phyloP scores from a whole-genome alignment of 92 coral and sea anemone genomes.

The Pocillopora meandrina region DNA sequence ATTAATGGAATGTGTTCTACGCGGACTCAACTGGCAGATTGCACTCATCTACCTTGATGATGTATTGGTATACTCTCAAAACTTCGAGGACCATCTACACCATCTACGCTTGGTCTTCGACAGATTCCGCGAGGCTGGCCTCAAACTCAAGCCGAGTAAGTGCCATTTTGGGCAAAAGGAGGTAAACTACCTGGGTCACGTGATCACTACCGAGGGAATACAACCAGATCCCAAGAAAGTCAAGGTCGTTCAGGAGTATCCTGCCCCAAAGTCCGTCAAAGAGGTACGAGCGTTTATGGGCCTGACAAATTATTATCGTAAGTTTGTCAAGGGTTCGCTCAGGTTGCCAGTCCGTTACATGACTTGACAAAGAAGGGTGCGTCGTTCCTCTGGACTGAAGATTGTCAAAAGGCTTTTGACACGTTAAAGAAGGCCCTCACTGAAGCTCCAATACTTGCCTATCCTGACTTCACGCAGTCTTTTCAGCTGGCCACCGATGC shows the following conservation, averaged over 20 bases:
- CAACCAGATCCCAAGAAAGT: constrained; percentile 52
- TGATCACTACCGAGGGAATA: constrained; percentile 46
- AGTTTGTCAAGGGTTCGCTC: no score
- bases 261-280: no score
- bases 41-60: no score
- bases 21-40: no score
- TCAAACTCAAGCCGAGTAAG: constrained; percentile 46
- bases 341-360: constrained; percentile 27
- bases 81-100: no score
- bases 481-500: constrained; percentile 24
- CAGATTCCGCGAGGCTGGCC: no score
- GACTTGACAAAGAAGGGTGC: constrained; percentile 33
- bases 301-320: no score
- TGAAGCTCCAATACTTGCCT: constrained; percentile 24
- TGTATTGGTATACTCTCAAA: no score
- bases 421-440: constrained; percentile 31
- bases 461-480: constrained; percentile 18
- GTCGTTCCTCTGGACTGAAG: constrained; percentile 27
- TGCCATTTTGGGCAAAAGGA: constrained; percentile 31
- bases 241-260: no score
- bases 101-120: no score
- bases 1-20: no score
- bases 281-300: no score
- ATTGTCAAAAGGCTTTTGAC: constrained; percentile 46
- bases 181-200: constrained; percentile 60